Conservation (phyloP, 2,113 vertebrate species). For the Pygoscelis antarcticus region DNA sequence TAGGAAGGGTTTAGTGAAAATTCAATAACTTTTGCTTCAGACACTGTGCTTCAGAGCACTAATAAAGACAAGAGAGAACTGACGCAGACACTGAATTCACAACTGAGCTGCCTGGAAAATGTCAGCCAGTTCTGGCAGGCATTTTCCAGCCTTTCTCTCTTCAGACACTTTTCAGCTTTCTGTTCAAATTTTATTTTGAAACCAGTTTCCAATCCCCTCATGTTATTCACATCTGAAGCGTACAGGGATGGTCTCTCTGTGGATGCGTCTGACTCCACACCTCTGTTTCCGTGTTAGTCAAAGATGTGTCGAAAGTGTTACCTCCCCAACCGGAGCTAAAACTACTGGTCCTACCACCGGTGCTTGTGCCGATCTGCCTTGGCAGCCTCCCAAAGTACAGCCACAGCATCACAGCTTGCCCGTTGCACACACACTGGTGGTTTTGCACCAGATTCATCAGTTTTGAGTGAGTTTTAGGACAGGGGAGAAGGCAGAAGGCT, state of each 20-base stretch:
- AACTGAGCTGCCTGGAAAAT: neutral
- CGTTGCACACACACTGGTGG: accelerated
- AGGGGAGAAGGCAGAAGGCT: neutral
- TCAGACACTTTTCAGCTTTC: neutral
- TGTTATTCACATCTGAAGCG: neutral
- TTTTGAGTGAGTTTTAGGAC: neutral
- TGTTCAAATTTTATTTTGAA: neutral
- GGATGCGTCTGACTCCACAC: neutral
- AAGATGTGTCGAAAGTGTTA: neutral
- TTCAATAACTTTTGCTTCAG: constrained; percentile 75
- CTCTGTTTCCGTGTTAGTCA: accelerated
- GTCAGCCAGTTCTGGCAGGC: neutral
- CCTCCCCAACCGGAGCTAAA: neutral
- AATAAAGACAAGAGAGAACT: constrained; percentile 69
- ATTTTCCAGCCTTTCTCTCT: neutral
- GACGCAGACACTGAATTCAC: constrained; percentile 1
- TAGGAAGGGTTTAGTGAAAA: constrained; percentile 78
- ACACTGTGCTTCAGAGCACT: constrained; percentile 67
- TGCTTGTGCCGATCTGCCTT: neutral
- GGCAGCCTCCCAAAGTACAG: neutral
- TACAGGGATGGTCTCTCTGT: neutral
- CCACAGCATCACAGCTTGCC: neutral
- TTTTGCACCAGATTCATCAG: neutral
- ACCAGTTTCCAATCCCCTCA: neutral
- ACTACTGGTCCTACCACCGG: accelerated